Conservation (phyloP, 2,888 invertebrate species). For the Ennomos quercinarius region DNA sequence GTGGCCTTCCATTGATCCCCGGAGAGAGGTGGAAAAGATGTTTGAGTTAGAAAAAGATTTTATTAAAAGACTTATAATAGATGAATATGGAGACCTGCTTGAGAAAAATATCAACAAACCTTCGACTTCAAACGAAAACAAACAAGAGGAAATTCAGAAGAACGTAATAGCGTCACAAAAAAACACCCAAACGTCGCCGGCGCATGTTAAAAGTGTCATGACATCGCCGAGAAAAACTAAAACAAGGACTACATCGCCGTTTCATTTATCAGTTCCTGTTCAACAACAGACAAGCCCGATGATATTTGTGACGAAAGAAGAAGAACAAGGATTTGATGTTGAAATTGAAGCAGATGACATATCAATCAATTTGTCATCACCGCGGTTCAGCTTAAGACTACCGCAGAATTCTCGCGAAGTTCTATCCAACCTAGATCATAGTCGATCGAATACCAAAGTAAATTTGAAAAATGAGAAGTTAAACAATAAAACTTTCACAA, state of each 20-base stretch:
- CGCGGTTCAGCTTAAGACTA: constrained; percentile 72
- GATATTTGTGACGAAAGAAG: constrained; percentile 50
- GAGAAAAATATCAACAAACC: constrained; percentile 70
- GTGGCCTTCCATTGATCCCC: constrained; percentile 68
- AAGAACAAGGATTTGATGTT: constrained; percentile 51
- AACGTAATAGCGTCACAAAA: constrained; percentile 67
- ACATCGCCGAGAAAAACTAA: constrained; percentile 77
- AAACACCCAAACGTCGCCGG: constrained; percentile 79
- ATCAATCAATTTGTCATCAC: constrained; percentile 75
- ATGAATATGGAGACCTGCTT: constrained; percentile 75
- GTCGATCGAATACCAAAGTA: constrained; percentile 38
- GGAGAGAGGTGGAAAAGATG: constrained; percentile 69
- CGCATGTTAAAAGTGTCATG: constrained; percentile 74
- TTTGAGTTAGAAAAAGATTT: constrained; percentile 77
- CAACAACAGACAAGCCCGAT: constrained; percentile 74
- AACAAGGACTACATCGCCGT: constrained; percentile 76
- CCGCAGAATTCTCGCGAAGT: constrained; percentile 70
- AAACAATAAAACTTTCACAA: constrained; percentile 40
- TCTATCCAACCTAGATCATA: constrained; percentile 59
- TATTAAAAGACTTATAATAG: constrained; percentile 73
- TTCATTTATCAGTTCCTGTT: constrained; percentile 54
- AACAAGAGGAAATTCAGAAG: constrained; percentile 42
- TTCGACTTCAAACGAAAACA: constrained; percentile 60
- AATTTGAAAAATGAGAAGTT: constrained; percentile 31
- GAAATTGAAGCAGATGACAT: constrained; percentile 63